Evolutionary conservation across 2,888 invertebrate genomes (phyloP).

Genomic region (Eretmocerus hayati): DNA sequence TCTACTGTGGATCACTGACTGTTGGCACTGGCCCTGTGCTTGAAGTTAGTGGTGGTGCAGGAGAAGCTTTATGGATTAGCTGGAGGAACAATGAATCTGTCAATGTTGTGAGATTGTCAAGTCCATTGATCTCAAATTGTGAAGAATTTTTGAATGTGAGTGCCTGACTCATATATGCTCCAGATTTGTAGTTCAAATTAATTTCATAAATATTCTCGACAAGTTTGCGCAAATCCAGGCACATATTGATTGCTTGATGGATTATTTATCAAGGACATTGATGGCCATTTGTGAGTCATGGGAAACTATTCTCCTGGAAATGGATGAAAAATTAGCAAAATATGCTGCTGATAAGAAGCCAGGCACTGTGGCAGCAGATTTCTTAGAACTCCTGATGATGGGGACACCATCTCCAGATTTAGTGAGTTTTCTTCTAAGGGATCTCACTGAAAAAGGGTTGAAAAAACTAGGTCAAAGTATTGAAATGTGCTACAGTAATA

Average conservation of each 20-base stretch:
- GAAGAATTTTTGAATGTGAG: conserved; percentile 40
- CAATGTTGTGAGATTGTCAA: conserved; percentile 35
- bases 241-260: conserved; percentile 54
- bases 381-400: conserved; percentile 82
- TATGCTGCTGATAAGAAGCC: conserved; percentile 76
- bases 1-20: conserved; percentile 65
- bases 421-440: conserved; percentile 66
- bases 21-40: conserved; percentile 35
- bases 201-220: background rate
- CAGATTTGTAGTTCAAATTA: background rate
- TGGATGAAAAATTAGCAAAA: conserved; percentile 85
- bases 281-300: conserved; percentile 81
- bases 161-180: conserved; percentile 1
- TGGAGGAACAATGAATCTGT: conserved; percentile 32
- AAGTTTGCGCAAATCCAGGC: conserved; percentile 43
- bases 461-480: conserved; percentile 91
- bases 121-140: conserved; percentile 37
- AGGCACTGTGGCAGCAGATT: conserved; percentile 82
- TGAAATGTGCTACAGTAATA: conserved; percentile 89
- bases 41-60: conserved; percentile 39
- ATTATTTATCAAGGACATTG: conserved; percentile 67
- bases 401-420: conserved; percentile 71
- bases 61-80: conserved; percentile 39
- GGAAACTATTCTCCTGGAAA: conserved; percentile 89
- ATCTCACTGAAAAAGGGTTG: conserved; percentile 85